Evolutionary conservation across 2,797 vertebrate species (phyloP).

Genomic region (Gila robusta): DNA sequence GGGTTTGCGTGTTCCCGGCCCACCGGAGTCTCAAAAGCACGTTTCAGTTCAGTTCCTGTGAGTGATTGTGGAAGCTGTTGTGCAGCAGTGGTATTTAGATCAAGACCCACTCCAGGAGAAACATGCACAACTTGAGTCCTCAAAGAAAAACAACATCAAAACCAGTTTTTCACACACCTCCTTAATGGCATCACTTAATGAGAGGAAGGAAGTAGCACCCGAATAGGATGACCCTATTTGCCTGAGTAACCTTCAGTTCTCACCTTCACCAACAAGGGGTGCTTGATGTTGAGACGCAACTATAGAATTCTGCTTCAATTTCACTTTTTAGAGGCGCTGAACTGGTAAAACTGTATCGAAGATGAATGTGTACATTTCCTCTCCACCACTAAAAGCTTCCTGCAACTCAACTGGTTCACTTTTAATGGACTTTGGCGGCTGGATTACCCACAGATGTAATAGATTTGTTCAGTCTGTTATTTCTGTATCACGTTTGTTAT

Average conservation of each 20-base stretch:
- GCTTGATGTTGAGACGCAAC: constrained; percentile 2
- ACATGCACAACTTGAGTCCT: constrained; percentile 37
- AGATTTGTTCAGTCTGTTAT: not conserved
- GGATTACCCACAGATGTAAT: not conserved
- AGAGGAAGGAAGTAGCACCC: constrained; percentile 54
- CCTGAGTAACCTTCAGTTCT: constrained; percentile 26
- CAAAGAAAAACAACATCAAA: constrained; percentile 42
- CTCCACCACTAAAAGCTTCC: not conserved
- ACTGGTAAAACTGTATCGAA: not conserved
- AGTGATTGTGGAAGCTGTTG: constrained; percentile 79
- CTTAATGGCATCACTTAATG: constrained; percentile 3
- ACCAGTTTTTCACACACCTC: constrained; percentile 16
- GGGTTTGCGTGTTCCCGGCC: constrained; percentile 65
- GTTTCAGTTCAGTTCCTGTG: constrained; percentile 77
- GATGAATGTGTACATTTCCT: constrained; percentile 7
- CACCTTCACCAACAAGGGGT: constrained; percentile 10
- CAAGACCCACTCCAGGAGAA: constrained; percentile 64
- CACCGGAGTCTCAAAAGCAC: constrained; percentile 84
- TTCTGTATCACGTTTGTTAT: not conserved
- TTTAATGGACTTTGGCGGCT: constrained; percentile 11
- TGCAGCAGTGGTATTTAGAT: constrained; percentile 81
- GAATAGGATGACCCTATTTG: constrained; percentile 29
- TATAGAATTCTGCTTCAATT: not conserved
- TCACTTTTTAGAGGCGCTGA: not conserved
- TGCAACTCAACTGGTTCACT: not conserved